These are phyloP conservation scores for Phalacrocorax aristotelis DNA, from an alignment of 2,113 vertebrate species.

Conservation along the genomic window DNA sequence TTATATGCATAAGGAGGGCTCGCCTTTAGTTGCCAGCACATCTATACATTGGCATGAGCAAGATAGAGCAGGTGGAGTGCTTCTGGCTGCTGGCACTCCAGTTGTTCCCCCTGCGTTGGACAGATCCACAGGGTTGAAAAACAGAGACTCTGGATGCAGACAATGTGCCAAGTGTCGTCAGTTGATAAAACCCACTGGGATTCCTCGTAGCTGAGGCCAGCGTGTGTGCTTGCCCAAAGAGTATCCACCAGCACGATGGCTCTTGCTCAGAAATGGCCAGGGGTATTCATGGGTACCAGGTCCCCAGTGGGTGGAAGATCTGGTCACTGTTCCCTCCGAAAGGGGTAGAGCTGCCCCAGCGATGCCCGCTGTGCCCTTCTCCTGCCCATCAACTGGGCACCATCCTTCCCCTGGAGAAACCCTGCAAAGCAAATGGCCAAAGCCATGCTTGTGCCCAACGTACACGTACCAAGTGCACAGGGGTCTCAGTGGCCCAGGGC, in stretches of 20 bases:
- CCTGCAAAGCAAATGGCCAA: not conserved
- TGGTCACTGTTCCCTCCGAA: not conserved
- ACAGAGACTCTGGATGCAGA: not conserved
- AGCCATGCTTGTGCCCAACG: not conserved
- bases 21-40: not conserved
- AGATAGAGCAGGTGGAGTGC: not conserved
- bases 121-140: not conserved
- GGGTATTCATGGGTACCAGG: rapidly evolving
- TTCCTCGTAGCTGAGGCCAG: not conserved
- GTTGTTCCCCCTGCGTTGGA: not conserved
- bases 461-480: rapidly evolving
- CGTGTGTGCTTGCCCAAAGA: not conserved
- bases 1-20: not conserved
- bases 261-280: not conserved
- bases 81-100: not conserved
- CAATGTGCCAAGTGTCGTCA: not conserved
- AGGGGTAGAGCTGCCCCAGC: not conserved
- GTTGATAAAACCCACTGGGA: rapidly evolving
- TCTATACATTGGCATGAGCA: not conserved
- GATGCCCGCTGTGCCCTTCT: not conserved
- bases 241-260: rapidly evolving
- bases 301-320: not conserved
- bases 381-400: not conserved
- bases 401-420: not conserved
- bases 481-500: rapidly evolving